Evolutionary conservation across 2,888 invertebrate genomes (phyloP), one percentile per base, ranked within the genome.

Genomic region (Exephanes ischioxanthus): DNA sequence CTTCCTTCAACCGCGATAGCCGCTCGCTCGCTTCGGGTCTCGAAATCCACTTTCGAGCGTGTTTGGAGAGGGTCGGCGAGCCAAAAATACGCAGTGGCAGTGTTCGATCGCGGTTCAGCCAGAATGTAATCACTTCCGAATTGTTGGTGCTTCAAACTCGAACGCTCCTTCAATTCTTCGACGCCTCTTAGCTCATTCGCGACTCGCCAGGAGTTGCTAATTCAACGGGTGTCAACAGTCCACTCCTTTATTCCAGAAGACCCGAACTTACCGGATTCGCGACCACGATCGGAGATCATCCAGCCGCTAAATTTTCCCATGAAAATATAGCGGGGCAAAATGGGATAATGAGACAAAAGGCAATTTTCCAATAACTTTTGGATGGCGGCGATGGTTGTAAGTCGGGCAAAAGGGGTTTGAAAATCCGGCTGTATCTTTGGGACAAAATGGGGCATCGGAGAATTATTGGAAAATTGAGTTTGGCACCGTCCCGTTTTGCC

Each of bases 11-110:
- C 66, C 19, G 68, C 45, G 41, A 79, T 48, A 73, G 81, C 66
- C 45, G 48, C 63, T 78, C 30, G 68, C 67, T 83, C 55, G 75
- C 67, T 66, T 41, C 68, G 73, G 6, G 83, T 82, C 79, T 83
- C 75, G 66, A 73, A 84, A 86, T 86, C 81, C 86, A 87, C 82
- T 88, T 81, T 86, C 87, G 82, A 87, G 83, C 79, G 83, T 90
- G 88, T 88, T 88, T 84, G 66, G 82, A 86, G 77, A 80, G 85
- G 67, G 85, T 53, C 71, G 85, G 77, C 75, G 84, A 58, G 86
- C 61, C 71, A 86, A 81, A 86, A 84, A 87, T 87, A 80, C 84
- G 82, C 72, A 58, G 66, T 75, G 68, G 72, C 68, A 70, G 76
- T 61, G 63, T 66, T 70, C 75, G 85, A 63, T 51, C 55, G 22